Evolutionary conservation across 2,113 vertebrate genomes (phyloP), one percentile per base, ranked within the genome.

Genomic region (Eulemur macaco): DNA sequence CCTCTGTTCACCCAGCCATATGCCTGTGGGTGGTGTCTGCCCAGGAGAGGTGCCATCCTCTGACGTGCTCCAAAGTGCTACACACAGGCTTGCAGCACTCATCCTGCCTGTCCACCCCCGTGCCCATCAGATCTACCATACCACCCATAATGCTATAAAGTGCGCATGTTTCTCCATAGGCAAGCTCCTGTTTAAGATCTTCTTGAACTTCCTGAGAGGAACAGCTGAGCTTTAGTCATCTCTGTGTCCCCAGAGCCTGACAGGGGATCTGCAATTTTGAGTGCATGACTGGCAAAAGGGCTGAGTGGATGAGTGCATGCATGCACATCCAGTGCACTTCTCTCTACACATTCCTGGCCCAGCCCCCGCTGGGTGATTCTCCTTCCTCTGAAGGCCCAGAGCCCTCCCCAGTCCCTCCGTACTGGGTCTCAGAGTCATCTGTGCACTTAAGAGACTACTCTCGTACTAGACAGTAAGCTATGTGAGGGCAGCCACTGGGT

Each of bases 331-430:
- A 45, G 9, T 1, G 1, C 20, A 39, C 21, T 29, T 80, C 66
- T 42, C 42, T 11, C 14, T 13, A 23, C 8, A 10, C 5, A 25
- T 21, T 47, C 31, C 39, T 13, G 23, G 50, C 29, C 13, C 31
- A 23, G n/a, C 14, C 21, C 7, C 84, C 85, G 21, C 88, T 25
- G 37, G 54, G 5, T 20, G 27, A 68, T 5, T 15, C 20, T 47
- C 4, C 37, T 7, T 58, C 17, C n/a, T 73, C 84, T 31, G 66
- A 60, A 73, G 37, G 18, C 47, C 34, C 76, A n/a, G 54, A 54
- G 52, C 9, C 3, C 37, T 8, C 8, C 64, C 7, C 1, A 0
- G 11, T 12, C 18, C 23, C n/a, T 37, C 81, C 23, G 7, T 23
- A 10, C 4, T 34, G 25, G 14, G 8, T 71, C 83, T 91, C 7